phyloP scores from a whole-genome alignment of 2,888 invertebrate species.

The Leucophenga montana region DNA sequence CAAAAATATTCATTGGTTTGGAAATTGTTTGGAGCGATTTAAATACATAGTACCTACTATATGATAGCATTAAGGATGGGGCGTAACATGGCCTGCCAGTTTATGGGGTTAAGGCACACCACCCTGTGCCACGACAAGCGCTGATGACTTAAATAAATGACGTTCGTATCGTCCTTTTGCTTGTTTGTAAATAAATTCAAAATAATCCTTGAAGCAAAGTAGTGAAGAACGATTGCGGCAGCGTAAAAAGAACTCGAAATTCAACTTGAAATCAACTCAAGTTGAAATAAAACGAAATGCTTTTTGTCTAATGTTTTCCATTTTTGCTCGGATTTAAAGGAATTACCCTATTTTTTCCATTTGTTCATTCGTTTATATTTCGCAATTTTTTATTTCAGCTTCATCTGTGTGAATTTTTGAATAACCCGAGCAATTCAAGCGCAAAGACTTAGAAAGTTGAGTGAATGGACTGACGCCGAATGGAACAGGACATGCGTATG shows the following conservation, averaged over 20 bases:
- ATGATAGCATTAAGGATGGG: too few relatives aligned
- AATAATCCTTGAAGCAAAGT: constrained; percentile 58
- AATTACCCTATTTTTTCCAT: background rate
- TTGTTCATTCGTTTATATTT: background rate
- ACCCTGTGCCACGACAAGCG: too few relatives aligned
- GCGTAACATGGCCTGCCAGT: too few relatives aligned
- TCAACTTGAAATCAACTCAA: too few relatives aligned
- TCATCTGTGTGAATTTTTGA: background rate
- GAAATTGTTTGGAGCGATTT: background rate
- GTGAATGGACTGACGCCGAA: too few relatives aligned
- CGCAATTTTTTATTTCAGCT: background rate
- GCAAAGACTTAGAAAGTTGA: too few relatives aligned
- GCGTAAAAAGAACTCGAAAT: constrained; percentile 51
- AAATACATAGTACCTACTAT: background rate
- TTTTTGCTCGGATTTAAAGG: constrained; percentile 23
- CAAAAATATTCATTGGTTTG: constrained; percentile 2
- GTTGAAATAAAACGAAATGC: constrained; percentile 14
- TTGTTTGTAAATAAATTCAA: constrained; percentile 66
- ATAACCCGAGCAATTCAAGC: too few relatives aligned
- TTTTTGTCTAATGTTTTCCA: constrained; percentile 20
- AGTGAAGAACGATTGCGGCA: background rate
- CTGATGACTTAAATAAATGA: constrained; percentile 63
- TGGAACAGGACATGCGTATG: too few relatives aligned
- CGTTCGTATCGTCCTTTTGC: constrained; percentile 65
- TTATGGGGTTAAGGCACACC: too few relatives aligned